phyloP scores from a whole-genome alignment of 2,797 vertebrate genomes.

The Acrocephalus scirpaceus region DNA sequence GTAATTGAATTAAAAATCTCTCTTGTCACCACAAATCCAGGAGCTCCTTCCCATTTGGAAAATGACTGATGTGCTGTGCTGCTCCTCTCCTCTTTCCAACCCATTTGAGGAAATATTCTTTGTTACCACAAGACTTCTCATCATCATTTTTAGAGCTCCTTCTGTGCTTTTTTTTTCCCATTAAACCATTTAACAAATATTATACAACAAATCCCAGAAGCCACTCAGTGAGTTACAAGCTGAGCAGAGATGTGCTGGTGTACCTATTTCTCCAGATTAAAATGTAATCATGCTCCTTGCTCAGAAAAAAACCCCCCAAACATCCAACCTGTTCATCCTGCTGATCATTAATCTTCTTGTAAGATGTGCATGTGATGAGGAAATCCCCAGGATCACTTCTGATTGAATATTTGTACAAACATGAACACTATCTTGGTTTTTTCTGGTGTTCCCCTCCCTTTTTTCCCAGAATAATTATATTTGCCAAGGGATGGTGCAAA shows the following conservation, averaged over 20 bases:
- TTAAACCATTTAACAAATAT: neutral
- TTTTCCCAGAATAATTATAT: neutral
- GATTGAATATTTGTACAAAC: neutral
- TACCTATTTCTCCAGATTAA: conserved; percentile 17
- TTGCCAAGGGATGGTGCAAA: neutral
- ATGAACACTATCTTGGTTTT: neutral
- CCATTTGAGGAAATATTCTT: neutral
- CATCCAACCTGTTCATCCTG: neutral
- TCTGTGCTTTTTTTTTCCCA: neutral
- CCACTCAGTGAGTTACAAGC: neutral
- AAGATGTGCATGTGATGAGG: neutral
- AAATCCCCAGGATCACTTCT: neutral
- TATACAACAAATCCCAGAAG: conserved; percentile 9
- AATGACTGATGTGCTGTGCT: neutral
- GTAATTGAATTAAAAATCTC: neutral
- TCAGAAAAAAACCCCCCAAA: neutral
- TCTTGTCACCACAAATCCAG: neutral
- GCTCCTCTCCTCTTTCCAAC: neutral
- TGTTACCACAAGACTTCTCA: neutral
- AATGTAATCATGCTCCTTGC: conserved; percentile 2
- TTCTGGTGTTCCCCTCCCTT: neutral
- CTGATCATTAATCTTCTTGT: neutral
- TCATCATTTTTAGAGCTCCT: neutral
- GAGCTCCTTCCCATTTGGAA: neutral
- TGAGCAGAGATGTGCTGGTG: neutral